These are phyloP conservation scores for Chascanopsetta lugubris DNA, from an alignment of 2,113 vertebrate genomes.

Conservation along the genomic window DNA sequence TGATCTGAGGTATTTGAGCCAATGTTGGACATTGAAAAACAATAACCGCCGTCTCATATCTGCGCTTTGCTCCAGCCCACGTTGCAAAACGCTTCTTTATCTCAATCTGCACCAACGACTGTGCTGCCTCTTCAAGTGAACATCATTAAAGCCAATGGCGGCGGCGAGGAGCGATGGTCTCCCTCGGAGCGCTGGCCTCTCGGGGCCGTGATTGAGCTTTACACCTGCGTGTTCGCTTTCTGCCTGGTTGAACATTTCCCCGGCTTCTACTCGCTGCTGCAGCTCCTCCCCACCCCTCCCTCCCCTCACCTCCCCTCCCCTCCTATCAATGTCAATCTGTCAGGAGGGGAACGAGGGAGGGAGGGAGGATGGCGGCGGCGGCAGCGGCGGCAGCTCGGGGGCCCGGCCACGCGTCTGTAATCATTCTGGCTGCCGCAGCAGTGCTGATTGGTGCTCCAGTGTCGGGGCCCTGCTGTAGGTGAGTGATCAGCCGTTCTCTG, in stretches of 20 bases:
- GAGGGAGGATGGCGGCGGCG: slow-evolving; percentile 7
- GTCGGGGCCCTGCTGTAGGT: slow-evolving; percentile 65
- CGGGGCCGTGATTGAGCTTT: slow-evolving; percentile 49
- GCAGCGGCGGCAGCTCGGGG: slow-evolving; percentile 18
- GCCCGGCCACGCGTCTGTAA: slow-evolving; percentile 62
- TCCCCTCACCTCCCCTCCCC: no score
- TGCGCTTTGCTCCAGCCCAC: neutral
- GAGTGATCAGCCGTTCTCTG: slow-evolving; percentile 70
- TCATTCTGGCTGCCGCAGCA: slow-evolving; percentile 52
- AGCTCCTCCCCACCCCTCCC: no score
- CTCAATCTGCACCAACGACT: slow-evolving; percentile 38
- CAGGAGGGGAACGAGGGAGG: slow-evolving; percentile 33
- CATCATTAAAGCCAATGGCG: slow-evolving; percentile 37
- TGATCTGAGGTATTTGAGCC: no score
- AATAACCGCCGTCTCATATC: neutral
- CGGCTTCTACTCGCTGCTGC: slow-evolving; percentile 6
- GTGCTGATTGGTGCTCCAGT: slow-evolving; percentile 61
- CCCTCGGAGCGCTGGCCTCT: slow-evolving; percentile 30
- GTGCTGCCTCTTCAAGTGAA: slow-evolving; percentile 44
- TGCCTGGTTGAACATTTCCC: slow-evolving; percentile 59
- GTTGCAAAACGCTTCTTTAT: slow-evolving; percentile 33
- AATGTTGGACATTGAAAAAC: slow-evolving; percentile 37
- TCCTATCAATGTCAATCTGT: slow-evolving; percentile 61
- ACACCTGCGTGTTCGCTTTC: slow-evolving; percentile 61
- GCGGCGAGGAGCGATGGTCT: slow-evolving; percentile 29